Percentiles rank a stretch among this genome's conserved stretches.
Conservation (phyloP, 2,113 vertebrate genomes). For the Spermophilus dauricus region DNA sequence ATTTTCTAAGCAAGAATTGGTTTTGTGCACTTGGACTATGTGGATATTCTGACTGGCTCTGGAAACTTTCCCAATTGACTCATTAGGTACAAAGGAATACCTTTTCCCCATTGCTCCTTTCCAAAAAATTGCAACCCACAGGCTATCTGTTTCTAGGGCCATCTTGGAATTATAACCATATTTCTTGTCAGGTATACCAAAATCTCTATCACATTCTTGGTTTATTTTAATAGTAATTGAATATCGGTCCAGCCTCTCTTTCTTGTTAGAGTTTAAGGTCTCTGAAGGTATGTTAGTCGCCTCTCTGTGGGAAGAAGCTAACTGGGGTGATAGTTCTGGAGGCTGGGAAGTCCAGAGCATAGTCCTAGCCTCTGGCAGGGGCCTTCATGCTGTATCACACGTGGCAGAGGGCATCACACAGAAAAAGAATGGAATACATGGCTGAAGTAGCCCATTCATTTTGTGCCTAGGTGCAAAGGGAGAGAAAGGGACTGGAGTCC, state of each 20-base stretch:
- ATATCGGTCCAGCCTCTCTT: neutral
- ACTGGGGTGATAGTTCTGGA: neutral
- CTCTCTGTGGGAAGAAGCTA: neutral
- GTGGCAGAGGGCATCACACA: neutral
- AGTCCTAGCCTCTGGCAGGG: neutral
- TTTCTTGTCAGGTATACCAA: neutral
- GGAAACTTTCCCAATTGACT: neutral
- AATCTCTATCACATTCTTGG: neutral
- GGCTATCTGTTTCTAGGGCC: neutral
- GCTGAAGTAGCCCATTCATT: neutral
- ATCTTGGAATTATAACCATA: neutral
- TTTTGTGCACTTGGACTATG: neutral
- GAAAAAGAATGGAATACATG: neutral
- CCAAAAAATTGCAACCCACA: neutral
- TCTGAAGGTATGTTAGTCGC: neutral
- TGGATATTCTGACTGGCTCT: neutral
- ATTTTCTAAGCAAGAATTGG: neutral
- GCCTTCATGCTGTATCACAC: neutral
- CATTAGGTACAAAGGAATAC: neutral
- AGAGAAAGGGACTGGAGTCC: neutral
- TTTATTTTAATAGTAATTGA: neutral
- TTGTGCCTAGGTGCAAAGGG: neutral
- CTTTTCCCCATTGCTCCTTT: neutral
- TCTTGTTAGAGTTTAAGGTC: neutral
- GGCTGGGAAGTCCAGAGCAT: neutral